phyloP scores from a whole-genome alignment of 2,113 vertebrate genomes.

The Zingel zingel region DNA sequence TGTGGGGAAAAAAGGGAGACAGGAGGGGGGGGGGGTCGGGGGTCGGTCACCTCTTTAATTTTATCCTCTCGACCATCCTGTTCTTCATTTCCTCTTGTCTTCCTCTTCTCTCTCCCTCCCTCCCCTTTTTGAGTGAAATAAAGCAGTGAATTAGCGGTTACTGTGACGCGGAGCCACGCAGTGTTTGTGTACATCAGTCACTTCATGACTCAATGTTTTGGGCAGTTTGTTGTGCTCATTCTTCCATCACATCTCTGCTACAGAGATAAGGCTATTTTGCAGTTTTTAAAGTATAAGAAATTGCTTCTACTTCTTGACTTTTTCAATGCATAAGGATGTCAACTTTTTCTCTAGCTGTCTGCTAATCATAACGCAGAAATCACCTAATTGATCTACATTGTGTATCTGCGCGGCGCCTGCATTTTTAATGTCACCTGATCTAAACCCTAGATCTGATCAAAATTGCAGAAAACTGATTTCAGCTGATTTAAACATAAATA shows the following conservation, averaged over 20 bases:
- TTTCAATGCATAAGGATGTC: not conserved
- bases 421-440: conserved; percentile 13
- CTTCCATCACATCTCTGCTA: conserved; percentile 18
- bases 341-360: conserved; percentile 11
- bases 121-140: conserved; percentile 22
- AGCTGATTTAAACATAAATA: not conserved
- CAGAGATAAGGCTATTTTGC: not conserved
- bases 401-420: not conserved
- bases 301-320: not conserved
- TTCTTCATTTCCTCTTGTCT: conserved; percentile 2
- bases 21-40: not conserved
- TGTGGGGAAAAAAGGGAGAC: not conserved
- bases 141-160: conserved; percentile 39
- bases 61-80: conserved; percentile 1
- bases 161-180: conserved; percentile 49
- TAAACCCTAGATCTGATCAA: conserved; percentile 17
- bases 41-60: conserved; percentile 22
- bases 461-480: not conserved
- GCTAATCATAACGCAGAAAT: not conserved
- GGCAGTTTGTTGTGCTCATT: conserved; percentile 24
- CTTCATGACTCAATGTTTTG: conserved; percentile 52
- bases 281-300: not conserved
- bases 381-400: not conserved
- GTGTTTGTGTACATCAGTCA: conserved; percentile 54
- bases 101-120: not conserved